Percentiles rank a stretch among this genome's conserved stretches.
Conservation (phyloP, 2,797 vertebrate genomes). For the Lithobates sylvaticus region DNA sequence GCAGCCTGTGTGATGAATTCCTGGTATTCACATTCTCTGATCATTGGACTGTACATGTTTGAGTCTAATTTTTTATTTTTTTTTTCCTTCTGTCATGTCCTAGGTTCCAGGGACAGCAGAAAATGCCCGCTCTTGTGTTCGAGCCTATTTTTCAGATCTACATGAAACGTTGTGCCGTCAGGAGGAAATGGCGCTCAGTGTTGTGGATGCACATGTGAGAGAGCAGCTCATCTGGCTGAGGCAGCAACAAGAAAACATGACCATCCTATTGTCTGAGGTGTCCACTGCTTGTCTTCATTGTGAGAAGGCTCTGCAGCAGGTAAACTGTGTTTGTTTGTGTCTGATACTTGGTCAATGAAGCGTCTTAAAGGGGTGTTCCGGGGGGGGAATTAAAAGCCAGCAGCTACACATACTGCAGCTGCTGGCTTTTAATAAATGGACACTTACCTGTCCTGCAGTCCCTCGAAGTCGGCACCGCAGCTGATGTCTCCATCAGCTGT, state of each 20-base stretch:
- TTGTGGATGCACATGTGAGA: constrained; percentile 95
- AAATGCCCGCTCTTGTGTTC: constrained; percentile 93
- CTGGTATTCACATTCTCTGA: neutral
- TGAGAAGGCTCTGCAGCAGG: constrained; percentile 97
- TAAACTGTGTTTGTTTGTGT: constrained; percentile 64
- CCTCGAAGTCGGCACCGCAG: no score
- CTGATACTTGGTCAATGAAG: no score
- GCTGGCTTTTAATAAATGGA: no score
- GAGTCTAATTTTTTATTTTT: neutral
- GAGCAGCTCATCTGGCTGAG: constrained; percentile 97
- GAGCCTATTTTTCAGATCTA: constrained; percentile 96
- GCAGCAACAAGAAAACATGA: constrained; percentile 99
- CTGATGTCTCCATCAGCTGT: no score
- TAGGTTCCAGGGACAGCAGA: constrained; percentile 96
- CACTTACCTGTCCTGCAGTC: no score
- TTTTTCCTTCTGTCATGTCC: neutral
- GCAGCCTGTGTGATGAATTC: neutral
- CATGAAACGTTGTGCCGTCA: constrained; percentile 97
- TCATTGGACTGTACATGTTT: no score
- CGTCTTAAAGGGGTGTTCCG: no score
- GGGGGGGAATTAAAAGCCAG: no score
- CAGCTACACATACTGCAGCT: no score
- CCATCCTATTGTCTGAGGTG: constrained; percentile 95
- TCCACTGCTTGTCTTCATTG: constrained; percentile 98
- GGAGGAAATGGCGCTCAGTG: constrained; percentile 98